Base-by-base conservation (phyloP, 1,140 invertebrate genomes). In the Drosophila grimshawi region DNA sequence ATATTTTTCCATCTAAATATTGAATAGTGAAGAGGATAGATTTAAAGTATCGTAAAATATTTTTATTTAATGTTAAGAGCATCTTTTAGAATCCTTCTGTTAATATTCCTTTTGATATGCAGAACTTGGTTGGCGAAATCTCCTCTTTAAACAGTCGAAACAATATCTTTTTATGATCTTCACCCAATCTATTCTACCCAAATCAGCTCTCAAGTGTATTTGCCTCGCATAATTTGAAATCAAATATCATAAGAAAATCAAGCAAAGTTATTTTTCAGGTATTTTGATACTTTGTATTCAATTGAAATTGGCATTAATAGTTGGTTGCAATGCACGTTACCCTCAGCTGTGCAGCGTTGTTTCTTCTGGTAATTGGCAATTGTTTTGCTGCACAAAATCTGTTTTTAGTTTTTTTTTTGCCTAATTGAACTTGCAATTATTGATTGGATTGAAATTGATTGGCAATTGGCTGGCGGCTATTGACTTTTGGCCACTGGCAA, bases 361-460 rank as follows among this genome's bases (percentile, higher is more conserved):
- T 60, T 41, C 3, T 19, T 27, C 43, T 55, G 33, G 66, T 83
- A 86, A 88, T 89, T 88, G 83, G 80, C 80, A 81, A 78, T 85
- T 83, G 80, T 74, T 82, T 46, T 64, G 80, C 29, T 37, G 37
- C 49, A 41, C 4, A n/a, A 30, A 29, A 60, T 75, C 66, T 19
- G 32, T 35, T 65, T 19, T 19, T 19, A 19, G 19, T 19, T 56
- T 48, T 49, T 35, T 49, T 19, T 81, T 77, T 74, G 55, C 59
- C 80, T 88, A 88, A 88, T 88, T 89, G 83, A 88, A 89, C 80
- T 88, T 80, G 83, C 85, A 88, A 88, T 88, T 88, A 88, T 88
- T 88, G 78, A 88, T 89, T 80, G 76, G 56, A 78, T 88, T 70
- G 76, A 83, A 88, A 83, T 88, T 88, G 83, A 88, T 88, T 88